A percentile compares a stretch with the other conserved stretches of the same genome.
Conservation (phyloP, 2,113 vertebrate species). For the human region DNA sequence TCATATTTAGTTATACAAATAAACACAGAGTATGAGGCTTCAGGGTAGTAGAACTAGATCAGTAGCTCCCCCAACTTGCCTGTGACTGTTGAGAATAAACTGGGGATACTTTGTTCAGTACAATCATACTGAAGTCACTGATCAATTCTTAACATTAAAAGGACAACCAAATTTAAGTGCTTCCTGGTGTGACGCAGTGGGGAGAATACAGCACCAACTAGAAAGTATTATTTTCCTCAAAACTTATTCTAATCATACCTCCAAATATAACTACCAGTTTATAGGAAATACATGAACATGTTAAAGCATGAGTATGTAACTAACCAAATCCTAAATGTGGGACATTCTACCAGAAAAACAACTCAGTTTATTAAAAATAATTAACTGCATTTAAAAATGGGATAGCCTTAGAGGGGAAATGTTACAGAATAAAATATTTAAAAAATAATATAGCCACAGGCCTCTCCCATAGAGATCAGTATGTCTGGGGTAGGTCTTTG, state of each 20-base stretch:
- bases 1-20: neutral
- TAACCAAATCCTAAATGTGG: neutral
- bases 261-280: neutral
- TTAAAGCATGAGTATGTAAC: neutral
- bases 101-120: neutral
- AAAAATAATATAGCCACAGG: neutral
- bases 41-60: neutral
- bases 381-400: neutral
- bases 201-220: neutral
- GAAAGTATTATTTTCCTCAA: constrained; percentile 18
- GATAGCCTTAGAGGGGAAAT: neutral
- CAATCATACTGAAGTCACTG: neutral
- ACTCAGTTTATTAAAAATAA: neutral
- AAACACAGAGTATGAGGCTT: neutral
- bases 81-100: neutral
- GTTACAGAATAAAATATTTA: neutral
- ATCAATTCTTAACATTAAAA: neutral
- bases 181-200: neutral
- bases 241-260: neutral
- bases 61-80: neutral
- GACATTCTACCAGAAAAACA: neutral
- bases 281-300: neutral
- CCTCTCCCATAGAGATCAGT: neutral
- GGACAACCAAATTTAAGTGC: neutral
- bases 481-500: neutral